phyloP scores from a whole-genome alignment of 2,797 vertebrate genomes.

The Mycteria americana region DNA sequence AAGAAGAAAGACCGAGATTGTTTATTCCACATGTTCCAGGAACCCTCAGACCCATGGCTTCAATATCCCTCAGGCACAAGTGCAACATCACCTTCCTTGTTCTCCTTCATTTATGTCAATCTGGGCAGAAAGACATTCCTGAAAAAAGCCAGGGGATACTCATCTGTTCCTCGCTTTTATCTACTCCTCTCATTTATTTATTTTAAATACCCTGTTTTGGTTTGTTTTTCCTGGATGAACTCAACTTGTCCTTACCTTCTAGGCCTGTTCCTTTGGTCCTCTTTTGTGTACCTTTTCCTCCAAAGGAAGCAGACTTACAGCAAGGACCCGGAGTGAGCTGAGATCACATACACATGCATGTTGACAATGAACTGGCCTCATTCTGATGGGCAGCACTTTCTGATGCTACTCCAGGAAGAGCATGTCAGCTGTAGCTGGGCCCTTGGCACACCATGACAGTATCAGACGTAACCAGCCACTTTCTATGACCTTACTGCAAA shows the following conservation, averaged over 20 bases:
- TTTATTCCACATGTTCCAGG: background rate
- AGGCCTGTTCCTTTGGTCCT: background rate
- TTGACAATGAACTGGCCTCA: background rate
- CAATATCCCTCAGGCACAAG: background rate
- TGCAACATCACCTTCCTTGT: background rate
- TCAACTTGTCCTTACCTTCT: background rate
- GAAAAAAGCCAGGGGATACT: background rate
- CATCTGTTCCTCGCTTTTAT: background rate
- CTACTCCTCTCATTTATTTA: background rate
- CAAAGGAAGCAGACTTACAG: background rate
- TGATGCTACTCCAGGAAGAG: background rate
- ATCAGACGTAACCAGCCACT: background rate
- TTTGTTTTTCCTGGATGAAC: background rate
- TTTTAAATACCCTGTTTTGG: background rate
- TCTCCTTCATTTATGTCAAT: background rate
- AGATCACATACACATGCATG: background rate
- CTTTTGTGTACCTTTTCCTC: background rate
- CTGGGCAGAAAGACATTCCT: background rate
- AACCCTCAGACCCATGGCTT: background rate
- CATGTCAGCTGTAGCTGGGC: background rate
- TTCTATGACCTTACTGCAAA: background rate
- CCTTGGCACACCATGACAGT: background rate
- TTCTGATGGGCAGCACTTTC: background rate
- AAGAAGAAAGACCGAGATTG: background rate
- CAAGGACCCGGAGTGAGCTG: background rate